phyloP scores from a whole-genome alignment of 2,113 vertebrate species.

The Bolborhynchus lineola region DNA sequence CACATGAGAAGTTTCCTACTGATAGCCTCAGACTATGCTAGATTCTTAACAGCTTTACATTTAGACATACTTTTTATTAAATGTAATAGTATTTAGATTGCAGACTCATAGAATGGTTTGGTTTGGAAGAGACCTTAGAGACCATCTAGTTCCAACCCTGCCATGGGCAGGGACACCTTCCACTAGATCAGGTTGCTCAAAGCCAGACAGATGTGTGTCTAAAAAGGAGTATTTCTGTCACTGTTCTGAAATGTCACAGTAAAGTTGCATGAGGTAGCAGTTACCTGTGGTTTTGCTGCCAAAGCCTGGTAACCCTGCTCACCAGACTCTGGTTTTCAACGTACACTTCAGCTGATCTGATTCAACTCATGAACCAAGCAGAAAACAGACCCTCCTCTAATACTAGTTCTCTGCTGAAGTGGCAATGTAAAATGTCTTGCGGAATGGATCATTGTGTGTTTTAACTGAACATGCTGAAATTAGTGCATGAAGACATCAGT shows the following conservation, averaged over 20 bases:
- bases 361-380: background rate
- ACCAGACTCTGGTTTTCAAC: background rate
- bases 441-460: fast-evolving
- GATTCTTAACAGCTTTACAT: background rate
- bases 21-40: background rate
- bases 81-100: background rate
- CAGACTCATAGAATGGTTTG: background rate
- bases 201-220: background rate
- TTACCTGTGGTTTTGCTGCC: background rate
- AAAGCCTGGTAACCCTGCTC: background rate
- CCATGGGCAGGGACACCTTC: background rate
- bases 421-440: too few relatives aligned
- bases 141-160: background rate
- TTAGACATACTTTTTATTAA: background rate
- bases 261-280: background rate
- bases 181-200: background rate
- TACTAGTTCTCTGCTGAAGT: fast-evolving
- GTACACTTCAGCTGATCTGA: background rate
- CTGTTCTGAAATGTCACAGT: background rate
- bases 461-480: background rate
- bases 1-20: background rate
- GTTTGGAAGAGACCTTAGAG: background rate
- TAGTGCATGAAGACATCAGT: fast-evolving
- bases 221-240: background rate
- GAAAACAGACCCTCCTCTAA: background rate